A percentile compares a stretch with the other conserved stretches of the same genome.
phyloP scores from a whole-genome alignment of 2,797 vertebrate genomes.

The Alcedo atthis region DNA sequence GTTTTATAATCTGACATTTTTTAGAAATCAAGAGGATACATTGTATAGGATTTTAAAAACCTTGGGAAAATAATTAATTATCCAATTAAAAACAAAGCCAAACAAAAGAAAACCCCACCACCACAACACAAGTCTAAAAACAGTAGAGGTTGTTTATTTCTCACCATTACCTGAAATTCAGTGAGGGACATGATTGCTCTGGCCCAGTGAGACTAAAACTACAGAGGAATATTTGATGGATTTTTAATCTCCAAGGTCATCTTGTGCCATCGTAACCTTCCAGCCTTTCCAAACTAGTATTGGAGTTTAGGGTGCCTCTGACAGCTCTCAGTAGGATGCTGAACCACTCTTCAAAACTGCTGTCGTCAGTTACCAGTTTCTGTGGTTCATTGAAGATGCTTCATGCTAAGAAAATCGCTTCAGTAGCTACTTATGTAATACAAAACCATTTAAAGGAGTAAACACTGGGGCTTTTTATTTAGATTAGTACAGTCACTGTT shows the following conservation, averaged over 20 bases:
- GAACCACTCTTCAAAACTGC: neutral
- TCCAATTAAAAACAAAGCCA: neutral
- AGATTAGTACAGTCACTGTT: neutral
- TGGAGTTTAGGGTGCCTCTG: neutral
- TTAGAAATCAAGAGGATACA: neutral
- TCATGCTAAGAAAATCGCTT: neutral
- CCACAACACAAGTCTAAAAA: neutral
- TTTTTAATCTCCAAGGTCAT: neutral
- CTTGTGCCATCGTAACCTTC: neutral
- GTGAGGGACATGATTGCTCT: neutral
- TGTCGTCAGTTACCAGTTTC: neutral
- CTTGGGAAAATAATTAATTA: neutral
- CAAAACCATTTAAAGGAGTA: neutral
- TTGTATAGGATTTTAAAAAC: neutral
- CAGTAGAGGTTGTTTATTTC: neutral
- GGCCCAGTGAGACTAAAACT: neutral
- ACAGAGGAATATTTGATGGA: neutral
- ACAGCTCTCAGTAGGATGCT: neutral
- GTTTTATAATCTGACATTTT: neutral
- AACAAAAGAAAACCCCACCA: too few species aligned
- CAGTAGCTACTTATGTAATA: neutral
- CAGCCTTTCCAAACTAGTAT: neutral
- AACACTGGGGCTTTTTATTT: neutral
- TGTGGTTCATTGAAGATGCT: neutral
- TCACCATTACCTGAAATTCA: neutral